A percentile compares a stretch with the other conserved stretches of the same genome.
phyloP scores from a whole-genome alignment of 2,113 vertebrate species.

The Silurus glanis region DNA sequence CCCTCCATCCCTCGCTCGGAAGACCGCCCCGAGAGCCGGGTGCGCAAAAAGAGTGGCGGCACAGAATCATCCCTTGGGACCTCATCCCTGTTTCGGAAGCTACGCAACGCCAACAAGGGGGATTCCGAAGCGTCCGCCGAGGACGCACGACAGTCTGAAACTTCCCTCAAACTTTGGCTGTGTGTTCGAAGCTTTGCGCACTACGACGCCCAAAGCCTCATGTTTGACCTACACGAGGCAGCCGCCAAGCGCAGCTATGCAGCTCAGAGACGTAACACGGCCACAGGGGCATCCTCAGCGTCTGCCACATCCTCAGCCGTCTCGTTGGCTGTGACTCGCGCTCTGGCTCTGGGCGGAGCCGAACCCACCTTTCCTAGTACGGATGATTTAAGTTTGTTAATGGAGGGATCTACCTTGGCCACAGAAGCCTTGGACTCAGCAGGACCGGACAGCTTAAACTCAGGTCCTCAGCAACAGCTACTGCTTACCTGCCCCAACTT shows the following conservation, averaged over 20 bases:
- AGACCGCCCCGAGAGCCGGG: slow-evolving; percentile 69
- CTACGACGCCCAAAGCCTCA: slow-evolving; percentile 87
- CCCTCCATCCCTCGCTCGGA: slow-evolving; percentile 54
- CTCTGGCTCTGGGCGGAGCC: slow-evolving; percentile 60
- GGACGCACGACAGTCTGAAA: slow-evolving; percentile 55
- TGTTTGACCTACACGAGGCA: slow-evolving; percentile 84
- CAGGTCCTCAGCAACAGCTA: slow-evolving; percentile 62
- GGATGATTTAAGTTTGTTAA: slow-evolving; percentile 77
- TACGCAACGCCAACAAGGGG: slow-evolving; percentile 70
- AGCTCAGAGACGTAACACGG: slow-evolving; percentile 81
- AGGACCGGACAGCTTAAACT: slow-evolving; percentile 56
- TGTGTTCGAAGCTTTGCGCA: slow-evolving; percentile 88
- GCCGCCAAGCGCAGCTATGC: slow-evolving; percentile 67
- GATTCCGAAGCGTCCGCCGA: slow-evolving; percentile 67
- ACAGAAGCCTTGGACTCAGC: slow-evolving; percentile 13
- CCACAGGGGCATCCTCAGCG: slow-evolving; percentile 88
- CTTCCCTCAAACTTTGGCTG: slow-evolving; percentile 72
- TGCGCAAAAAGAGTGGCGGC: slow-evolving; percentile 78
- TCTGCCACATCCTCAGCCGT: slow-evolving; percentile 80
- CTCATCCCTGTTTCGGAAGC: slow-evolving; percentile 85
- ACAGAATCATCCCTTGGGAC: slow-evolving; percentile 70
- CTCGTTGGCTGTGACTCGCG: slow-evolving; percentile 65
- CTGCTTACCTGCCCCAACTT: slow-evolving; percentile 92
- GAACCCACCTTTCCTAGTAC: slow-evolving; percentile 78
- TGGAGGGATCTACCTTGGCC: slow-evolving; percentile 2